Evolutionary conservation across 1,140 invertebrate species (phyloP), one percentile per base, ranked within the genome.

Genomic region (Aleiodes sp.): DNA sequence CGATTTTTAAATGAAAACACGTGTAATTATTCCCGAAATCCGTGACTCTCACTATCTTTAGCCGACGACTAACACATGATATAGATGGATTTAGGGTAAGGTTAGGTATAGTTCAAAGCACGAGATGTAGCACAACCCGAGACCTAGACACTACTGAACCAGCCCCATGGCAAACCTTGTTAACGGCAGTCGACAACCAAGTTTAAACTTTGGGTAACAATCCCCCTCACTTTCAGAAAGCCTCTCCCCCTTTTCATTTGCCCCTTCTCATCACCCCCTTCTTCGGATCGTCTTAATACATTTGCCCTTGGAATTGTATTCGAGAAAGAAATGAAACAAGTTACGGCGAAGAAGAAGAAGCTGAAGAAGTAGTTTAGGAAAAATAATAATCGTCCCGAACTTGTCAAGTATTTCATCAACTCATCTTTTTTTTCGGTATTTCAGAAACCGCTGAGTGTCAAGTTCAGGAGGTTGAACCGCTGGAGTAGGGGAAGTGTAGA

Each of bases 201-300:
- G 83, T 86, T 84, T 85, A 83, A 86, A 86, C 84, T 86, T 85
- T 73, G 83, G 78, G 78, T 84, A 85, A 86, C 83, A 85, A 85
- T 84, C 79, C 77, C 80, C 80, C 81, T 82, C 76, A 78, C 77
- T 59, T 59, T 59, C 28, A 24, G 24, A 29, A 24, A 6, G 24
- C 12, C 73, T 75, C 70, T 72, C 71, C 43, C 70, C 59, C 70
- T 67, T 76, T 72, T 73, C 68, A 71, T 60, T 31, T 29, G 46
- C 61, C 68, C 65, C 76, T 73, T 73, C 71, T 64, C 64, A 68
- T 69, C 77, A 71, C 73, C 71, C 57, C 43, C 39, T 16, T 21
- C 19, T 21, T 24, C 4, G 16, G 21, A 52, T 52, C 46, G 46
- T 52, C 46, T 52, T 52, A 52, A 52, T 52, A 24, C 46, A 52